phyloP scores from a whole-genome alignment of 2,797 vertebrate genomes.

The Aldrovandia affinis region DNA sequence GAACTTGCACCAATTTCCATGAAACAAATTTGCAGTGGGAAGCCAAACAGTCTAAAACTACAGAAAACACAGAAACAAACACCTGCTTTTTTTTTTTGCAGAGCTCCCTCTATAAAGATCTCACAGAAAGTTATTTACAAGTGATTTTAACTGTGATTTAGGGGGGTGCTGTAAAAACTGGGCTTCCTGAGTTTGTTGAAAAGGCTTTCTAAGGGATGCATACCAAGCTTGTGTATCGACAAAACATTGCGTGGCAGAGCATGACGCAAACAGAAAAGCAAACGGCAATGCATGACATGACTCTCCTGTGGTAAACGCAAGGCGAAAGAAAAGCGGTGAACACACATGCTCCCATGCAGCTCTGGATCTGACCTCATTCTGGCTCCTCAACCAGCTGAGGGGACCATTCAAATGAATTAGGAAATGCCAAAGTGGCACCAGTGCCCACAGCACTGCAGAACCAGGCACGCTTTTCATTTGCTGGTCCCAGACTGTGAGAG shows the following conservation, averaged over 20 bases:
- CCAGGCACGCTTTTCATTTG: not conserved
- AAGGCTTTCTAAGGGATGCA: conserved; percentile 25
- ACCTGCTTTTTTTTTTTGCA: conserved; percentile 12
- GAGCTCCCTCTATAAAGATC: conserved; percentile 4
- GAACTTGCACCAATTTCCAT: conserved; percentile 2
- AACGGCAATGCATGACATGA: not conserved
- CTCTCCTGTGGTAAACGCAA: conserved; percentile 23
- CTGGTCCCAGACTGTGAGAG: not conserved
- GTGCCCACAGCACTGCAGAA: not conserved
- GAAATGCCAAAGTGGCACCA: conserved; percentile 3
- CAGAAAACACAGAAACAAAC: conserved; percentile 22
- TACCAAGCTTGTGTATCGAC: conserved; percentile 25
- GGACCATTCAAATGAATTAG: conserved; percentile 14
- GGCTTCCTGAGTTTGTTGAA: conserved; percentile 13
- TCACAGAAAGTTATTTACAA: conserved; percentile 25
- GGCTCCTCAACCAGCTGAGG: conserved; percentile 9
- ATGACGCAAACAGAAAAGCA: conserved; percentile 13
- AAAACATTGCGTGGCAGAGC: conserved; percentile 20
- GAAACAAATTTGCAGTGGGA: conserved; percentile 18
- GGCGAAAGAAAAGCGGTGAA: not conserved
- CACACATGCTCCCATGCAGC: not conserved
- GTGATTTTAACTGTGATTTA: conserved; percentile 21
- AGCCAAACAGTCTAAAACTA: conserved; percentile 13
- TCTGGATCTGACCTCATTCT: not conserved
- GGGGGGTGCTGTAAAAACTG: conserved; percentile 16